phyloP scores from a whole-genome alignment of 2,888 invertebrate genomes.

The Tenthredo mesomela region DNA sequence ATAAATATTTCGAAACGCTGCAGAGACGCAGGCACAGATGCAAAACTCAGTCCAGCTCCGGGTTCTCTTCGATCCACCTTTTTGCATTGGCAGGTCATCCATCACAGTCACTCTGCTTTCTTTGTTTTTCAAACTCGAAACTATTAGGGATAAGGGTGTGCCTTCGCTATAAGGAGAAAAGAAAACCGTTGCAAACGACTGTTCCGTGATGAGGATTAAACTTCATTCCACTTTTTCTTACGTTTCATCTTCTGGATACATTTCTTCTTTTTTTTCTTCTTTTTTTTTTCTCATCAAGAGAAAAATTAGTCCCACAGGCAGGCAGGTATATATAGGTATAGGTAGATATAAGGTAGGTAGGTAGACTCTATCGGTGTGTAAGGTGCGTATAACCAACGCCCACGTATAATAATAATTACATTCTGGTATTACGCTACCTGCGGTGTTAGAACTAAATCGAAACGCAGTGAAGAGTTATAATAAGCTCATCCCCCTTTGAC shows the following conservation, averaged over 20 bases:
- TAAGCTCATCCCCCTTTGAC: background rate
- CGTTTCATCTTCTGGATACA: background rate
- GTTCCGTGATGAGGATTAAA: slow-evolving; percentile 14
- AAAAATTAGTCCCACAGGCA: background rate
- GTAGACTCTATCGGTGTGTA: background rate
- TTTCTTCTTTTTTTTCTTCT: background rate
- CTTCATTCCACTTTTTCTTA: slow-evolving; percentile 41
- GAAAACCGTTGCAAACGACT: slow-evolving; percentile 39
- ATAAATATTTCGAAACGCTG: slow-evolving; percentile 22
- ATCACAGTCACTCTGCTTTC: slow-evolving; percentile 43
- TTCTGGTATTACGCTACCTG: background rate
- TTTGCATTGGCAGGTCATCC: slow-evolving; percentile 44
- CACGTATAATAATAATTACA: slow-evolving; percentile 14
- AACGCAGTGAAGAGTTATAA: slow-evolving; percentile 18
- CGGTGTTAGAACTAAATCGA: background rate
- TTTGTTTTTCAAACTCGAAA: slow-evolving; percentile 47
- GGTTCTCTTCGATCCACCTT: slow-evolving; percentile 35
- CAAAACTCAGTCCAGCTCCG: slow-evolving; percentile 39
- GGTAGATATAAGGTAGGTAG: background rate
- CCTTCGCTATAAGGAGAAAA: background rate
- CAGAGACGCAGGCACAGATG: slow-evolving; percentile 36
- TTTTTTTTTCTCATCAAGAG: background rate
- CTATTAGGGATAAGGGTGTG: slow-evolving; percentile 32
- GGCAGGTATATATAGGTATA: background rate
- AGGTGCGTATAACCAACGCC: background rate